These are phyloP conservation scores for Blomia tropicalis DNA, from an alignment of 2,888 invertebrate genomes.

Conservation along the genomic window DNA sequence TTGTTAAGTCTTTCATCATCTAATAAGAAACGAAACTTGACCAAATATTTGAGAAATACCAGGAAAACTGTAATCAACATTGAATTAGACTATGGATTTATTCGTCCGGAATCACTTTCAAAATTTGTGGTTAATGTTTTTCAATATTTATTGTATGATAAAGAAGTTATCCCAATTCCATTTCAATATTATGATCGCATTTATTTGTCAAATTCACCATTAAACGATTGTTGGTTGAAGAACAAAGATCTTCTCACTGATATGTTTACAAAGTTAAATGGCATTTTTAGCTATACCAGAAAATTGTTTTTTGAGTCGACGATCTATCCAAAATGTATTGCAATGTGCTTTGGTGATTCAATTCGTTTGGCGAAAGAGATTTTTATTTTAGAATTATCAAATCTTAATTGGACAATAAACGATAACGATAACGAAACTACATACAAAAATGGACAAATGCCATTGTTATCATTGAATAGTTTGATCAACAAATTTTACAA, in stretches of 20 bases:
- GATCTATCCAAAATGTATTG: neutral
- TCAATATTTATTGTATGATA: slow-evolving; percentile 1
- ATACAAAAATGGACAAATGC: neutral
- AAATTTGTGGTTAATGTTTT: slow-evolving; percentile 5
- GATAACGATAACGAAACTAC: neutral
- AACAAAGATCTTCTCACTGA: neutral
- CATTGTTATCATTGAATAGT: neutral
- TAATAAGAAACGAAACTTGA: neutral
- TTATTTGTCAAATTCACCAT: neutral
- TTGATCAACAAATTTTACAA: neutral
- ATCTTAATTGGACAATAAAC: neutral
- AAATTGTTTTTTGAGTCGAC: neutral
- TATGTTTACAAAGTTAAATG: neutral
- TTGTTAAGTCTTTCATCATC: slow-evolving; percentile 3
- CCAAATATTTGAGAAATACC: neutral
- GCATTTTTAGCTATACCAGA: neutral
- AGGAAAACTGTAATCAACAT: neutral
- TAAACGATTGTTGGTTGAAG: neutral
- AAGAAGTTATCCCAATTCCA: neutral
- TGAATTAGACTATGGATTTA: neutral
- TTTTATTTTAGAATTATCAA: neutral
- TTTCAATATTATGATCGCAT: neutral
- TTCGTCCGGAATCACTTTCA: neutral
- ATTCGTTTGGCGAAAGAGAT: slow-evolving; percentile 2
- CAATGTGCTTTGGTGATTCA: slow-evolving; percentile 7